These are phyloP conservation scores for Tyria jacobaeae DNA, from an alignment of 2,888 invertebrate species.

Conservation along the genomic window DNA sequence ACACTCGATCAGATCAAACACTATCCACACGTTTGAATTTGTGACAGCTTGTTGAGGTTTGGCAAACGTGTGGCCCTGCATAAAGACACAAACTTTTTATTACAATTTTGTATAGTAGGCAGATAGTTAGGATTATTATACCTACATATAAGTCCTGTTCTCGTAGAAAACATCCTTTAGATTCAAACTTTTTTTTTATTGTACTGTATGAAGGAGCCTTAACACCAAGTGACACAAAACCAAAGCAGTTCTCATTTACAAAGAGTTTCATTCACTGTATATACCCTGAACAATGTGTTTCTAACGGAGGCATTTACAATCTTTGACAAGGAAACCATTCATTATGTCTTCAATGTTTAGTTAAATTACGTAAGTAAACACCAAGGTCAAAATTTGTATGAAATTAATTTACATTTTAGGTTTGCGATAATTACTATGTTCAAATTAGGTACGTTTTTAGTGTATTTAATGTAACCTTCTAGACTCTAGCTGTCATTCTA, in stretches of 20 bases:
- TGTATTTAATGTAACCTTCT: neutral
- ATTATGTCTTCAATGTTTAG: conserved; percentile 21
- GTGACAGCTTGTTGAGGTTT: too few relatives aligned
- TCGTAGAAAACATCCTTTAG: neutral
- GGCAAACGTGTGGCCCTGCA: too few relatives aligned
- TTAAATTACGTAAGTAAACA: conserved; percentile 23
- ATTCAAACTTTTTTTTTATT: too few relatives aligned
- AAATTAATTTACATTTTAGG: conserved; percentile 25
- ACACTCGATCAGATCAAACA: too few relatives aligned
- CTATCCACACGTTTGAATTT: too few relatives aligned
- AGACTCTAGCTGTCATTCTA: neutral
- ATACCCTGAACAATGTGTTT: conserved; percentile 24
- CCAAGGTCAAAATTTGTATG: conserved; percentile 33
- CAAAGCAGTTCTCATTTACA: conserved; percentile 24
- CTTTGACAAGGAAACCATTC: conserved; percentile 44
- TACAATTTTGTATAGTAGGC: too few relatives aligned
- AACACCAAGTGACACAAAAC: conserved; percentile 29
- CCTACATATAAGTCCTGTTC: neutral
- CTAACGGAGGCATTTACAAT: conserved; percentile 31
- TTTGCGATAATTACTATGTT: conserved; percentile 29
- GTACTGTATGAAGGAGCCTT: conserved; percentile 5
- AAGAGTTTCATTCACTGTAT: conserved; percentile 27
- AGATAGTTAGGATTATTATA: too few relatives aligned
- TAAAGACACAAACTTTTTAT: too few relatives aligned
- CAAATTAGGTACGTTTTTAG: conserved; percentile 2